phyloP scores from a whole-genome alignment of 2,113 vertebrate species.

The Brachyhypopomus gauderio region DNA sequence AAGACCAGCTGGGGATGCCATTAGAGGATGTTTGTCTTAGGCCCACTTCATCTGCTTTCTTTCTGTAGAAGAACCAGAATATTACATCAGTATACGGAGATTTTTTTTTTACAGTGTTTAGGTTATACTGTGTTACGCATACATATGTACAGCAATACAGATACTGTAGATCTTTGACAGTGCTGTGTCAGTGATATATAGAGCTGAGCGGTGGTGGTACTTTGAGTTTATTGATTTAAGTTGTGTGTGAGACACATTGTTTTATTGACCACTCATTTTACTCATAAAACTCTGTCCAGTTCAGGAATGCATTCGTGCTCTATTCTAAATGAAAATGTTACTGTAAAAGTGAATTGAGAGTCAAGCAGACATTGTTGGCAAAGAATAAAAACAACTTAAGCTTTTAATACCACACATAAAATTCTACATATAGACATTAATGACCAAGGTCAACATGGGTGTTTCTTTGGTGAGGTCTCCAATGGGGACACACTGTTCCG shows the following conservation, averaged over 20 bases:
- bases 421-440: background rate
- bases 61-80: background rate
- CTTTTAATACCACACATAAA: background rate
- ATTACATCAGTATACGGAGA: background rate
- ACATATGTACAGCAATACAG: background rate
- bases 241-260: background rate
- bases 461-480: conserved; percentile 33
- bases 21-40: conserved; percentile 55
- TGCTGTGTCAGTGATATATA: background rate
- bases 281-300: background rate
- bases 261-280: conserved; percentile 19
- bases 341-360: background rate
- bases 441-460: background rate
- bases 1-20: conserved; percentile 60
- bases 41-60: conserved; percentile 42
- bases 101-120: background rate
- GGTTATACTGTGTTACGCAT: background rate
- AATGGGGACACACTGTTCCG: conserved; percentile 46
- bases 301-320: background rate
- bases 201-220: background rate
- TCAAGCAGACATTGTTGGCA: no score
- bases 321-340: background rate
- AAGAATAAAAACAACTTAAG: background rate
- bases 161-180: background rate
- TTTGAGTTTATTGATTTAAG: background rate